Evolutionary conservation across 2,888 invertebrate genomes (phyloP).

Genomic region (Melikaiella ostensackeni): DNA sequence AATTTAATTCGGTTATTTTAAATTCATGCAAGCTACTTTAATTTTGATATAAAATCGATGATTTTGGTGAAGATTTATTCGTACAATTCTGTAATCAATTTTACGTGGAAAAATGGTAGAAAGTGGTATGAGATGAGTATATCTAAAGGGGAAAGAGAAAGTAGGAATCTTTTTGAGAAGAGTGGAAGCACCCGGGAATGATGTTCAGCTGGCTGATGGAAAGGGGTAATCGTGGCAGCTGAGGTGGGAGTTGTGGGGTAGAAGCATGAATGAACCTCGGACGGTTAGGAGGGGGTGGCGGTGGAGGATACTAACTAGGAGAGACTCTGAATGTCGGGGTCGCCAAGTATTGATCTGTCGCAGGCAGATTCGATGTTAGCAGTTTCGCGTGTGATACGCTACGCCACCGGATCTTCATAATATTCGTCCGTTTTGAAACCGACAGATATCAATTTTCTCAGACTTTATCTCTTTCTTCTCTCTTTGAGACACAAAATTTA

Average conservation of each 20-base stretch:
- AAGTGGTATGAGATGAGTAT: constrained; percentile 1
- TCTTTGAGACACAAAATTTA: background rate
- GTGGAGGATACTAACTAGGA: constrained; percentile 68
- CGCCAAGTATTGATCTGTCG: constrained; percentile 75
- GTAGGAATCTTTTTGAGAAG: constrained; percentile 14
- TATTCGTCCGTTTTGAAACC: background rate
- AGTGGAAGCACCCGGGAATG: constrained; percentile 30
- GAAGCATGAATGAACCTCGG: constrained; percentile 73
- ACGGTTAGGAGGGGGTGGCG: constrained; percentile 60
- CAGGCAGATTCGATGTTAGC: constrained; percentile 72
- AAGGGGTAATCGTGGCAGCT: constrained; percentile 51
- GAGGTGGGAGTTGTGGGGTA: constrained; percentile 47
- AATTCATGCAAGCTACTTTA: background rate
- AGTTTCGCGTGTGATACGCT: constrained; percentile 65
- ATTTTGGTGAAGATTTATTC: background rate
- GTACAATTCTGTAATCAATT: background rate
- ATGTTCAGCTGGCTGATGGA: constrained; percentile 7
- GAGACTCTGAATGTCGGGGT: constrained; percentile 76
- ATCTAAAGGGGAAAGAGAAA: constrained; percentile 18
- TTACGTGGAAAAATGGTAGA: background rate
- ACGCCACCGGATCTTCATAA: constrained; percentile 62
- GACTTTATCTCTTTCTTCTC: background rate
- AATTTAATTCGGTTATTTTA: background rate
- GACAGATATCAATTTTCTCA: background rate
- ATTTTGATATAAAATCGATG: background rate